These are phyloP conservation scores for Ornithorhynchus anatinus DNA, from an alignment of 2,113 vertebrate genomes.

Conservation along the genomic window DNA sequence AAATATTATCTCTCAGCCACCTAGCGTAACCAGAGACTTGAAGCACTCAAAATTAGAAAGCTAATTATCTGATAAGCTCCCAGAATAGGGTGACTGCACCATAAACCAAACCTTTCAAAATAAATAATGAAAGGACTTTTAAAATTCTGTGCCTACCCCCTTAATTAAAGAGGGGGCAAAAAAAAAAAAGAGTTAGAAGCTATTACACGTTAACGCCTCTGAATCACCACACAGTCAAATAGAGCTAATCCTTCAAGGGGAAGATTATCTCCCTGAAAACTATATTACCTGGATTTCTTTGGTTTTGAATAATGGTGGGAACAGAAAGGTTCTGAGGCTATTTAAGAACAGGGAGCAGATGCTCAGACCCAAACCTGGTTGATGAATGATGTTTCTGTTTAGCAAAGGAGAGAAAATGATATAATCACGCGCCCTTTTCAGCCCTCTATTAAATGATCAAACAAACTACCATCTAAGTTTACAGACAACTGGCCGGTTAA, in stretches of 20 bases:
- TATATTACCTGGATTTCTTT: conserved; percentile 1
- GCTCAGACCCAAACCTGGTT: conserved; percentile 41
- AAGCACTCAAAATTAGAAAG: conserved; percentile 14
- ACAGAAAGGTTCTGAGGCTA: neutral
- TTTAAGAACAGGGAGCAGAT: conserved; percentile 35
- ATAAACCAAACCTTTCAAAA: neutral
- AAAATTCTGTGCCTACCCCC: conserved; percentile 16
- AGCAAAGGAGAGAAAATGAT: neutral
- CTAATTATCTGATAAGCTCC: neutral
- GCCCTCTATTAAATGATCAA: neutral
- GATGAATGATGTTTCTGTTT: conserved; percentile 46
- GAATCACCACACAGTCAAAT: conserved; percentile 37
- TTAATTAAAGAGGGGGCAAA: conserved; percentile 38
- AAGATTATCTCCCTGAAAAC: conserved; percentile 27
- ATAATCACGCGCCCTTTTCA: conserved; percentile 24
- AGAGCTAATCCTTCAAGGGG: conserved; percentile 29
- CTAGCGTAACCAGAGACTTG: conserved; percentile 7
- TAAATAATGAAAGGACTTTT: neutral
- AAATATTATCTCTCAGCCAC: conserved; percentile 12
- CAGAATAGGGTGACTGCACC: neutral
- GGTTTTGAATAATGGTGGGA: neutral
- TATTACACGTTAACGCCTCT: neutral
- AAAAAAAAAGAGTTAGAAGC: neutral
- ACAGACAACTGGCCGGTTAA: too few species aligned
- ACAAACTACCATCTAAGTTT: too few species aligned